A percentile compares a stretch with the other conserved stretches of the same genome.
These are phyloP conservation scores for Bactericera cockerelli DNA, from an alignment of 1,140 invertebrate genomes.

Conservation along the genomic window DNA sequence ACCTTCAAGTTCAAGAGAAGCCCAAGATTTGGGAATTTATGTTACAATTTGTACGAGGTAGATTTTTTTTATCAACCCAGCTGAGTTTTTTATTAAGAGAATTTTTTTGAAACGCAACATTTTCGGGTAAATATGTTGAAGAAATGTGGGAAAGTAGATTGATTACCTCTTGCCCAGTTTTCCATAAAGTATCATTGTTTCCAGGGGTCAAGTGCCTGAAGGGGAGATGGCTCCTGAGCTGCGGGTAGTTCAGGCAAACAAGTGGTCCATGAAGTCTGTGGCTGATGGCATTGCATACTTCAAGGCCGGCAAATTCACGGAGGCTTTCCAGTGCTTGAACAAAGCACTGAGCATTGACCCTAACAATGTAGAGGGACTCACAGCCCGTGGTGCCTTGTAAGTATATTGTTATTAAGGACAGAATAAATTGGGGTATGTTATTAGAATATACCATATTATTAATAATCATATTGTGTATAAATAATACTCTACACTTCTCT, in stretches of 20 bases:
- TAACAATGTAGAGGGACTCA: conserved; percentile 82
- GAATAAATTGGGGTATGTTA: too few species aligned
- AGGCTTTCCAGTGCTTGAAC: conserved; percentile 89
- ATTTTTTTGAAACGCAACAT: neutral
- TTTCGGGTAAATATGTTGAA: neutral
- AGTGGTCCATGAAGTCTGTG: conserved; percentile 82
- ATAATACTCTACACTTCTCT: too few species aligned
- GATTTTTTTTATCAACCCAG: conserved; percentile 20
- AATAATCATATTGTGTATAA: too few species aligned
- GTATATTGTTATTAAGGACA: too few species aligned
- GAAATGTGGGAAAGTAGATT: neutral
- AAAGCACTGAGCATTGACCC: conserved; percentile 84
- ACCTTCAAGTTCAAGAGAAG: too few species aligned
- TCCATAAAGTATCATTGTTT: conserved; percentile 21
- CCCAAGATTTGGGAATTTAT: too few species aligned
- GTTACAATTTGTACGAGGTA: too few species aligned
- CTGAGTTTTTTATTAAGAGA: conserved; percentile 10
- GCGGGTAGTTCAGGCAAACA: conserved; percentile 72
- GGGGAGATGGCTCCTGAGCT: conserved; percentile 68
- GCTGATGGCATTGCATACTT: conserved; percentile 87
- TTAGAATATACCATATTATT: too few species aligned
- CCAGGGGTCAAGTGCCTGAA: conserved; percentile 54
- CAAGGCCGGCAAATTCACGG: conserved; percentile 73
- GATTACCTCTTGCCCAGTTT: conserved; percentile 7
- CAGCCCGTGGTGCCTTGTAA: conserved; percentile 77